Evolutionary conservation across 2,888 invertebrate species (phyloP), one percentile per base, ranked within the genome.

Genomic region (Lithophane ornitopus): DNA sequence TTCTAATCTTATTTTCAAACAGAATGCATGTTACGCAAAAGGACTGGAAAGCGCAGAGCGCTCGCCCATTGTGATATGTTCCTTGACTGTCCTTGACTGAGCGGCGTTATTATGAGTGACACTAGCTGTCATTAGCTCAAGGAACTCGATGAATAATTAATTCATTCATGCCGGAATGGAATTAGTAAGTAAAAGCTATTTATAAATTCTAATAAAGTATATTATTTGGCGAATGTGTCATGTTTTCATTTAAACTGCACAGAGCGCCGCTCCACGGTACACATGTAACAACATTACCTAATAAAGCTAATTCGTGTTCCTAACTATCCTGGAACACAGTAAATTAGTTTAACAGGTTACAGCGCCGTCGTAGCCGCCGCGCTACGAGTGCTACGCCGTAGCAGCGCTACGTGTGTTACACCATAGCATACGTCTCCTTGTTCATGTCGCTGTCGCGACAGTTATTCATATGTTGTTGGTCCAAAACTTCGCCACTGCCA

Each of bases 311-410:
- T 78, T 78, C 68, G 59, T 69, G 74, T 75, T 75, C 19, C 66
- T 44, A 80, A 84, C 85, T 81, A 62, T 59, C 46, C 63, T 65
- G 67, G 54, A 83, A 71, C 59, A 49, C 28, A 54, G 69, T 84
- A 74, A 74, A 81, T 84, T 80, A 84, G 74, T 81, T 84, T 84
- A 80, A 67, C 69, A 70, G 81, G 85, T 80, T 84, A 44, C 81
- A n/a, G 9, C 41, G 69, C 14, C 49, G 61, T 6, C 28, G 67
- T 26, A 67, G 69, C 22, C 52, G 16, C 26, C 39, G 26, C 28
- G 44, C 65, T 80, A 69, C 68, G 68, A 69, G 81, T 41, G 59
- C 68, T 78, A 72, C 44, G 84, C 19, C 68, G 73, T 70, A 78
- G 69, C 12, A 28, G 28, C 2, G 19, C 28, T 28, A 59, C 66